phyloP scores from a whole-genome alignment of 2,888 invertebrate genomes.

The Cactoblastis cactorum region DNA sequence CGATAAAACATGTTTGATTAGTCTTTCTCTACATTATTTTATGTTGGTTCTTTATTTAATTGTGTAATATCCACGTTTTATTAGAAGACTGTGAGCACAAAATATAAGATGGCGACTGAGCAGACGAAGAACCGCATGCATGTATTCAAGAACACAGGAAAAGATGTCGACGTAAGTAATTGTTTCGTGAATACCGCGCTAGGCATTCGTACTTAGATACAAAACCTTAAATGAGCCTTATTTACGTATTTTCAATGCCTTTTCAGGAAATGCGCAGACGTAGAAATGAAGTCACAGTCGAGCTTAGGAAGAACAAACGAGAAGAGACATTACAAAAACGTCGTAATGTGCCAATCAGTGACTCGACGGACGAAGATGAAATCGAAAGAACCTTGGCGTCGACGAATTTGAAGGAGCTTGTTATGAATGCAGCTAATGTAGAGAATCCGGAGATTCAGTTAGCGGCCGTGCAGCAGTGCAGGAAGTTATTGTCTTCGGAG shows the following conservation, averaged over 20 bases:
- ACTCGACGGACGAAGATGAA: constrained; percentile 90
- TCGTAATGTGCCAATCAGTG: constrained; percentile 94
- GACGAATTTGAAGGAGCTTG: constrained; percentile 89
- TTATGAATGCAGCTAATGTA: constrained; percentile 90
- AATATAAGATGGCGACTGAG: constrained; percentile 86
- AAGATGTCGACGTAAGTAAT: constrained; percentile 97
- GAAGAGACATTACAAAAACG: constrained; percentile 98
- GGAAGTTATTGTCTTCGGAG: constrained; percentile 97
- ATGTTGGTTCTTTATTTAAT: constrained; percentile 66
- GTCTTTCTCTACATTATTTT: constrained; percentile 54
- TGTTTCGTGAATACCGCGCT: constrained; percentile 14
- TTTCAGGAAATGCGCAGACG: constrained; percentile 97
- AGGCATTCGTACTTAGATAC: background rate
- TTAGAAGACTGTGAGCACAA: constrained; percentile 56
- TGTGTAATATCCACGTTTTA: constrained; percentile 59
- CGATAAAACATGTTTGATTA: constrained; percentile 69
- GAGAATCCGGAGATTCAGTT: constrained; percentile 90
- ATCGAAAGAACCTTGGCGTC: constrained; percentile 83
- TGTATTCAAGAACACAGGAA: constrained; percentile 99
- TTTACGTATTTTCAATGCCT: constrained; percentile 8
- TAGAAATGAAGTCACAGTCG: constrained; percentile 97
- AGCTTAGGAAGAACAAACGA: constrained; percentile 97
- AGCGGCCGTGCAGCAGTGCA: constrained; percentile 94
- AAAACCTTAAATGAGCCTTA: background rate
- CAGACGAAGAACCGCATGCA: constrained; percentile 92